Evolutionary conservation across 2,888 invertebrate species (phyloP).

Genomic region (Andrena dorsata): DNA sequence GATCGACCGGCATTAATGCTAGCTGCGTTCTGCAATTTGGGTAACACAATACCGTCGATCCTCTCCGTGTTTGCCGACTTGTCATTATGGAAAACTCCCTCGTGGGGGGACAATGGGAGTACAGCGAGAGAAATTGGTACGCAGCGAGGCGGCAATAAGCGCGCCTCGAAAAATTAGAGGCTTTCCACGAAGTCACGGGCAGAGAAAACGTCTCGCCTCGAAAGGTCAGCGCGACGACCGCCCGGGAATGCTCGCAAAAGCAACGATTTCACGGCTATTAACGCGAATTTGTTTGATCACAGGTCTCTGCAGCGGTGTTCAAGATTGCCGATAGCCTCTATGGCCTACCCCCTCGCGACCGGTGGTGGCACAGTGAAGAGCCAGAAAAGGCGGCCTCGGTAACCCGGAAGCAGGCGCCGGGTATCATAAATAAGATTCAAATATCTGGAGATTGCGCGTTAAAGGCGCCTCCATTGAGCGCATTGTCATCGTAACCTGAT

Average conservation of each 20-base stretch:
- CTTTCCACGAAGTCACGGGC: constrained; percentile 36
- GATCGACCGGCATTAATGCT: constrained; percentile 19
- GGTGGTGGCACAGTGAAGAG: constrained; percentile 4
- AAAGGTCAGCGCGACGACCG: constrained; percentile 30
- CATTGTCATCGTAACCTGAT: constrained; percentile 49
- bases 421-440: constrained; percentile 54
- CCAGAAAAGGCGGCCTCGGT: constrained; percentile 29
- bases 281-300: constrained; percentile 5
- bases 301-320: background rate
- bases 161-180: constrained; percentile 23
- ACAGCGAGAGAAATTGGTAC: constrained; percentile 53
- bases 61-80: constrained; percentile 54
- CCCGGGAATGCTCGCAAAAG: background rate
- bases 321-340: constrained; percentile 26
- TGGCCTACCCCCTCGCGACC: background rate
- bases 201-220: constrained; percentile 17
- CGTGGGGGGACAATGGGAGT: constrained; percentile 55
- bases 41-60: constrained; percentile 45
- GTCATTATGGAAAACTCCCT: constrained; percentile 65
- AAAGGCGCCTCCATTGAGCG: constrained; percentile 43
- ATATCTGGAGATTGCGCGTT: constrained; percentile 48
- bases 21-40: constrained; percentile 51
- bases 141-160: constrained; percentile 40
- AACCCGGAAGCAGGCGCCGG: constrained; percentile 37
- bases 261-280: constrained; percentile 3